Percentiles rank a stretch among this genome's conserved stretches.
Evolutionary conservation across 2,113 vertebrate genomes (phyloP).

Genomic region (Bubo bubo): DNA sequence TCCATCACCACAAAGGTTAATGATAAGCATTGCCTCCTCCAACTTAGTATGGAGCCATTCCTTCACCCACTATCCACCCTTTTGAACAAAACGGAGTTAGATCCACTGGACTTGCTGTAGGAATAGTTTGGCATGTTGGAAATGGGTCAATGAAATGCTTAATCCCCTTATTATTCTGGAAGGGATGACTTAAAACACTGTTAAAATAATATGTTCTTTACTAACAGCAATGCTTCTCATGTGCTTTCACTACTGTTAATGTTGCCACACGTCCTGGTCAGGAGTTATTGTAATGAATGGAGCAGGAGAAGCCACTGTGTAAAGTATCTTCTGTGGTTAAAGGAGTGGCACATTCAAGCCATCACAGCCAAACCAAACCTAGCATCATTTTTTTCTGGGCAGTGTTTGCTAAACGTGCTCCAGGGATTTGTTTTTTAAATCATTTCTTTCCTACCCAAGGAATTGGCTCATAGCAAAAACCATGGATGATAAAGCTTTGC

Average conservation of each 20-base stretch:
- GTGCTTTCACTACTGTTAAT: neutral
- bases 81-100: neutral
- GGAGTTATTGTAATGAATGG: accelerated
- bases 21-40: neutral
- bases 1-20: neutral
- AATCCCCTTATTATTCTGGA: neutral
- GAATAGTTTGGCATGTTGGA: neutral
- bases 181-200: neutral
- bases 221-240: neutral
- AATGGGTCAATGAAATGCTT: neutral
- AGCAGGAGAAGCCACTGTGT: neutral
- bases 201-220: neutral
- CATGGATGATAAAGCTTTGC: neutral
- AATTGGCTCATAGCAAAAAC: neutral
- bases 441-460: neutral
- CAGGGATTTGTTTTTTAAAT: neutral
- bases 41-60: neutral
- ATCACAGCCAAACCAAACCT: neutral
- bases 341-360: neutral
- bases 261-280: neutral
- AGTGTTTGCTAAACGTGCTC: neutral
- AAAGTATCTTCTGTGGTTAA: neutral
- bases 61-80: neutral
- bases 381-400: neutral
- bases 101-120: neutral